Percentiles rank a stretch among this genome's conserved stretches.
Evolutionary conservation across 2,888 invertebrate genomes (phyloP).

Genomic region (Hypomecis punctinalis): DNA sequence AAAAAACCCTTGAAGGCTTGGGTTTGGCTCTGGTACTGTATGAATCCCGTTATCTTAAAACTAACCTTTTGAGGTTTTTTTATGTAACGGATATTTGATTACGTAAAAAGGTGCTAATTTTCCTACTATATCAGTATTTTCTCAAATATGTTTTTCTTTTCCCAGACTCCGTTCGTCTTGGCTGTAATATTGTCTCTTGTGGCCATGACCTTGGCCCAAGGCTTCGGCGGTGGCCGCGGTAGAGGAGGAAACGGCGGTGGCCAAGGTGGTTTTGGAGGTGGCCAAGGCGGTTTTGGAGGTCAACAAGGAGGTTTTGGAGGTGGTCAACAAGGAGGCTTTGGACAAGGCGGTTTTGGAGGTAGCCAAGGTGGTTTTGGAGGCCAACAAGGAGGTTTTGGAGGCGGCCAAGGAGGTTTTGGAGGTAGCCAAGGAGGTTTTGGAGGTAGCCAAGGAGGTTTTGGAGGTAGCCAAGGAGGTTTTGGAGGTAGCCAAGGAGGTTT

Average conservation of each 20-base stretch:
- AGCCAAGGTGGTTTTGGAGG: slow-evolving; percentile 15
- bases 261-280: slow-evolving; percentile 14
- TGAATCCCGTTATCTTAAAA: too few species aligned
- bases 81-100: too few species aligned
- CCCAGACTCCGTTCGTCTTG: slow-evolving; percentile 49
- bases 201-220: slow-evolving; percentile 46
- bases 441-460: too few species aligned
- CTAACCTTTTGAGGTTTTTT: too few species aligned
- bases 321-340: slow-evolving; percentile 45
- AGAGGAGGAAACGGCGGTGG: too few species aligned
- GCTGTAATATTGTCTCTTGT: slow-evolving; percentile 46
- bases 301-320: slow-evolving; percentile 20
- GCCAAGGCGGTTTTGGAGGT: slow-evolving; percentile 43
- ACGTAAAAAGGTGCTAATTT: too few species aligned
- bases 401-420: slow-evolving; percentile 1
- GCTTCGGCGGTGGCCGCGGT: slow-evolving; percentile 45
- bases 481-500: too few species aligned
- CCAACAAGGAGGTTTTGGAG: slow-evolving; percentile 14
- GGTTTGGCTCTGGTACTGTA: too few species aligned
- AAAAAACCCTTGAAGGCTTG: too few species aligned
- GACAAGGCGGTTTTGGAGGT: slow-evolving; percentile 36
- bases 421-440: not conserved
- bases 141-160: slow-evolving; percentile 21
- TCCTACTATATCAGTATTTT: too few species aligned
- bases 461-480: too few species aligned